These are phyloP conservation scores for Gadus chalcogrammus DNA, from an alignment of 2,113 vertebrate species.

Conservation along the genomic window DNA sequence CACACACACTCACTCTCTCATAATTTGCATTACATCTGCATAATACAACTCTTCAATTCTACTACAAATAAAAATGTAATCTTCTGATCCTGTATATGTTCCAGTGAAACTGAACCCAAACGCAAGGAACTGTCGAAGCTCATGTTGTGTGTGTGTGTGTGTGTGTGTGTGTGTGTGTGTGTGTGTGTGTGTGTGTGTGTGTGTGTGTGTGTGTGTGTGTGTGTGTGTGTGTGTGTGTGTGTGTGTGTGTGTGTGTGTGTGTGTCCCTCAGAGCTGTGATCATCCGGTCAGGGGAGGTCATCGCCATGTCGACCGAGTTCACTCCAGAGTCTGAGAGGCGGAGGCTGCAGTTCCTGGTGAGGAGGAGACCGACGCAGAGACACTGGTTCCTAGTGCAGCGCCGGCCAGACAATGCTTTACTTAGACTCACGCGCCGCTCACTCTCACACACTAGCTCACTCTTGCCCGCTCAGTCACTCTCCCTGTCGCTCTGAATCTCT, in stretches of 20 bases:
- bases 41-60: too few relatives aligned
- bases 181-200: too few relatives aligned
- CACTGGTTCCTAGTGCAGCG: not conserved
- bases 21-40: not conserved
- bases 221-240: not conserved
- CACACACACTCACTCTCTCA: conserved; percentile 8
- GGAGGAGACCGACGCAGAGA: conserved; percentile 27
- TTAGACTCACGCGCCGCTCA: too few relatives aligned
- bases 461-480: too few relatives aligned
- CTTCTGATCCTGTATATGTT: not conserved
- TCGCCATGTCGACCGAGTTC: conserved; percentile 95
- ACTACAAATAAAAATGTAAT: too few relatives aligned
- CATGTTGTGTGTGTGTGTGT: too few relatives aligned
- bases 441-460: too few relatives aligned
- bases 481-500: too few relatives aligned
- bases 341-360: conserved; percentile 95
- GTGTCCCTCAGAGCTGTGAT: conserved; percentile 70
- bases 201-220: too few relatives aligned
- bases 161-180: too few relatives aligned
- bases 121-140: not conserved
- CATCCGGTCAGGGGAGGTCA: conserved; percentile 85
- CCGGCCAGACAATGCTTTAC: too few relatives aligned
- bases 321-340: conserved; percentile 95
- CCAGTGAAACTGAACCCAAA: not conserved
- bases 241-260: not conserved